Percentiles rank a stretch among this genome's conserved stretches.
Evolutionary conservation across 2,113 vertebrate genomes (phyloP).

Genomic region (Saccopteryx bilineata): DNA sequence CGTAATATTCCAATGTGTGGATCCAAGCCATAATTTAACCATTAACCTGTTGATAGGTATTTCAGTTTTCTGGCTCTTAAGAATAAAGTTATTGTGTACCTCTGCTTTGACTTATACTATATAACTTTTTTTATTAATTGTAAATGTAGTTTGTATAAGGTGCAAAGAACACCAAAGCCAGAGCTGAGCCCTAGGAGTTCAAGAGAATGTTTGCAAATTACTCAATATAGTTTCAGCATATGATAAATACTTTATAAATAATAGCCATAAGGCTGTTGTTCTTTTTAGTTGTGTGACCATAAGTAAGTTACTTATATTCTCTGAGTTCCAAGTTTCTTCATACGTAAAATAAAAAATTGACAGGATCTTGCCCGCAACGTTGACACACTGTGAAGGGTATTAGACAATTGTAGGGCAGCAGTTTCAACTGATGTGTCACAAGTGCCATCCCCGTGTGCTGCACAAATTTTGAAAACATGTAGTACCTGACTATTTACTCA

Average conservation of each 20-base stretch:
- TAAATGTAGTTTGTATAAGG: background rate
- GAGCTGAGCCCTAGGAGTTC: background rate
- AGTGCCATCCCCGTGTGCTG: no score
- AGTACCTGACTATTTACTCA: no score
- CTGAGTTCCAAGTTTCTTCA: slow-evolving; percentile 26
- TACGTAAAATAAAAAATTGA: background rate
- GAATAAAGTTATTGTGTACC: background rate
- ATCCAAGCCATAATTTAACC: background rate
- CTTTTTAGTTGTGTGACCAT: background rate
- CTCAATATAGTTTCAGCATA: background rate
- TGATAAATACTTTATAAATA: background rate
- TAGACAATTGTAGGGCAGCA: background rate
- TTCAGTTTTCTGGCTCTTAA: background rate
- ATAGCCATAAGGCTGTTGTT: background rate
- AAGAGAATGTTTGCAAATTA: background rate
- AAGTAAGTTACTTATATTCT: background rate
- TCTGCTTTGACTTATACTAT: background rate
- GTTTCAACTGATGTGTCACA: no score
- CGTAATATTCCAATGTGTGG: background rate
- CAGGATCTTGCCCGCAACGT: background rate
- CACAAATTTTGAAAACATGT: no score
- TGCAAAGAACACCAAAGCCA: background rate
- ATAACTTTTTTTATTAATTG: background rate
- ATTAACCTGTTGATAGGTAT: background rate
- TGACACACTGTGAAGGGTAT: background rate